Percentiles rank a stretch among this genome's conserved stretches.
Evolutionary conservation across 1,140 invertebrate genomes (phyloP).

Genomic region (Thereuonema tuberculata): DNA sequence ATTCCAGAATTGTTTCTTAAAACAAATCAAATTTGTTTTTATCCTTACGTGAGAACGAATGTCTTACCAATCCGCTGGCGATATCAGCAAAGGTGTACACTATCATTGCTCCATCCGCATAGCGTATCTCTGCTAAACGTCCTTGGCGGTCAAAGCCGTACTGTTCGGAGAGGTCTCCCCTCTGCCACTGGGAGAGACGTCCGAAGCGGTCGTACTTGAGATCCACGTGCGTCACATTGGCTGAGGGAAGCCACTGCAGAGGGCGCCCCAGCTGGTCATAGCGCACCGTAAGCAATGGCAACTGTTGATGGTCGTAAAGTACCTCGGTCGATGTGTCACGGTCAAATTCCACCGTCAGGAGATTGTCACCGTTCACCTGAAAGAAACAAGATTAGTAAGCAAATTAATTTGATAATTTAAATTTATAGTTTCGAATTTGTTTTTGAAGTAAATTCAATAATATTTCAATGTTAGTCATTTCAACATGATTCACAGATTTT

Average conservation of each 20-base stretch:
- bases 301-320: conserved; percentile 66
- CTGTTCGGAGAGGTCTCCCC: conserved; percentile 74
- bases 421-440: not conserved
- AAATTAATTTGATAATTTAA: not conserved
- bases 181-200: conserved; percentile 74
- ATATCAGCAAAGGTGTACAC: conserved; percentile 76
- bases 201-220: conserved; percentile 86
- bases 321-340: conserved; percentile 74
- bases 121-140: conserved; percentile 68
- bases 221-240: conserved; percentile 58
- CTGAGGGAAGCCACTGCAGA: conserved; percentile 70
- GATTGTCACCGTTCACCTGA: conserved; percentile 71
- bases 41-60: too few relatives aligned
- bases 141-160: conserved; percentile 79
- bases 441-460: not conserved
- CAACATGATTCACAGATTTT: too few relatives aligned
- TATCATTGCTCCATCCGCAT: conserved; percentile 70
- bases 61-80: conserved; percentile 60
- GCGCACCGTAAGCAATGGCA: conserved; percentile 76
- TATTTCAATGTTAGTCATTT: not conserved
- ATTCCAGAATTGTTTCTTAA: too few relatives aligned
- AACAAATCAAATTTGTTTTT: too few relatives aligned
- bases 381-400: too few relatives aligned
- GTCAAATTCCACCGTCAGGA: conserved; percentile 84
- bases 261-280: conserved; percentile 84